Conservation (phyloP, 2,113 vertebrate genomes). For the Percopsis transmontana region DNA sequence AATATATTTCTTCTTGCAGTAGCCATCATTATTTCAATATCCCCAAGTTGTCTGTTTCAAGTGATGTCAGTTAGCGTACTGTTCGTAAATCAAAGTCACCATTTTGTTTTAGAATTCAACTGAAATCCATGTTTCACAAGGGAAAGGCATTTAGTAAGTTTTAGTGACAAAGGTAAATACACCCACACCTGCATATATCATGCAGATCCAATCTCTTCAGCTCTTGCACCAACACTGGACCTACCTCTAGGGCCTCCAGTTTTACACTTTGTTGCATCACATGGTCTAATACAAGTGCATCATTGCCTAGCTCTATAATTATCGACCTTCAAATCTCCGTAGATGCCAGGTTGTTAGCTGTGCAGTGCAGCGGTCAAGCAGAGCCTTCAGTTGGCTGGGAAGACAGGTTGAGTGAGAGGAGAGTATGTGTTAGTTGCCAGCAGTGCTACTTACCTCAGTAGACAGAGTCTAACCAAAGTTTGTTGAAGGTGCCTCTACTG, state of each 20-base stretch:
- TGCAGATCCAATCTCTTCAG: not conserved
- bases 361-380: not conserved
- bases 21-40: too few species aligned
- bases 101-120: constrained; percentile 19
- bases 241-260: constrained; percentile 24
- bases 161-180: not conserved
- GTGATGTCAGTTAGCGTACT: constrained; percentile 29
- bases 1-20: too few species aligned
- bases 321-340: constrained; percentile 17
- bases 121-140: constrained; percentile 11
- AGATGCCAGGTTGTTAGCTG: constrained; percentile 28
- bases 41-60: too few species aligned
- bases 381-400: constrained; percentile 10
- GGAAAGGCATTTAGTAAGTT: too few species aligned
- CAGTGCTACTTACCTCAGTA: too few species aligned
- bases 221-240: constrained; percentile 20
- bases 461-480: too few species aligned
- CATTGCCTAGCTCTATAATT: constrained; percentile 19
- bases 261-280: constrained; percentile 51
- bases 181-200: not conserved
- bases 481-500: too few species aligned
- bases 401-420: too few species aligned
- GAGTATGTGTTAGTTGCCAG: too few species aligned
- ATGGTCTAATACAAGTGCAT: constrained; percentile 1
- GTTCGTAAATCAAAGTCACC: constrained; percentile 29